phyloP scores from a whole-genome alignment of 1,140 invertebrate genomes.

The Meteorus sp. region DNA sequence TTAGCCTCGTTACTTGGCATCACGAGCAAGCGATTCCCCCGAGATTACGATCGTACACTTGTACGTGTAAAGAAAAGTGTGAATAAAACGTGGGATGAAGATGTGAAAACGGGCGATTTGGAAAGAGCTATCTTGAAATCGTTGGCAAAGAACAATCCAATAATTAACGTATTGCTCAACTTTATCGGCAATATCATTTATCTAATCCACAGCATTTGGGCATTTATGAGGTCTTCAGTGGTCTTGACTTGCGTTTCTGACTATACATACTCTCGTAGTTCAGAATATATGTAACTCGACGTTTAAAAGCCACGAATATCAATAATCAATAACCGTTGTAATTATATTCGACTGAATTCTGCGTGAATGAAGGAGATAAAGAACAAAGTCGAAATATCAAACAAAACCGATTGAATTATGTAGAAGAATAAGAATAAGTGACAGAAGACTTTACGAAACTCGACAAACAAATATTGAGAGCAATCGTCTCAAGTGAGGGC shows the following conservation, averaged over 20 bases:
- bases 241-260: conserved; percentile 10
- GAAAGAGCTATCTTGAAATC: background rate
- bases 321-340: too few relatives aligned
- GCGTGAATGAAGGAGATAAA: background rate
- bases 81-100: background rate
- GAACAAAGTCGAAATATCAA: background rate
- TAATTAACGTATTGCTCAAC: conserved; percentile 7
- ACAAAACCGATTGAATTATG: background rate
- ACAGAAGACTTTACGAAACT: background rate
- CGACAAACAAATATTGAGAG: conserved; percentile 33
- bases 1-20: conserved; percentile 28
- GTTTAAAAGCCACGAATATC: too few relatives aligned
- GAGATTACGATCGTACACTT: conserved; percentile 12
- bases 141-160: background rate
- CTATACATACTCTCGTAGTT: background rate
- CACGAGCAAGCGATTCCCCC: conserved; percentile 16
- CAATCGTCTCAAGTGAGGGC: conserved; percentile 19
- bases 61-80: background rate
- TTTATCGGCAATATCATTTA: background rate
- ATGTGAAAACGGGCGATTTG: background rate
- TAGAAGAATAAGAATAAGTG: background rate
- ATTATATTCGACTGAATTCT: too few relatives aligned
- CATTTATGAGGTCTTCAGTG: conserved; percentile 12
- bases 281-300: conserved; percentile 1
- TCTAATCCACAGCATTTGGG: background rate